Evolutionary conservation across 2,113 vertebrate species (phyloP).

Genomic region (Seriola aureovittata): DNA sequence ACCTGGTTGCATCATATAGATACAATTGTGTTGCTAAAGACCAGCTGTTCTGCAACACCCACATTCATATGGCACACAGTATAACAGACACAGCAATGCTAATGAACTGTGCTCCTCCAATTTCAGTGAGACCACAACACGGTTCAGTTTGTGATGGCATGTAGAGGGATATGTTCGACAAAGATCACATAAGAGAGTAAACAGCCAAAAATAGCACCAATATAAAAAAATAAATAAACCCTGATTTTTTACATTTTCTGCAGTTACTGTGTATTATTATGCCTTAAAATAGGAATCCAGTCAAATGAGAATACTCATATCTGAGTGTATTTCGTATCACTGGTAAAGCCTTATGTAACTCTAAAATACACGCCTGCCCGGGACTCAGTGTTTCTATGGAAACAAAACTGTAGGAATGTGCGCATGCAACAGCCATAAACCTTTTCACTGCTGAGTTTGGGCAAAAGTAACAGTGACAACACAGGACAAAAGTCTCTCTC

Average conservation of each 20-base stretch:
- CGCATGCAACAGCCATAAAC: constrained; percentile 74
- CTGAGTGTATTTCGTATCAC: constrained; percentile 70
- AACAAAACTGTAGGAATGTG: constrained; percentile 81
- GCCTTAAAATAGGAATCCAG: constrained; percentile 71
- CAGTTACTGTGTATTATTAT: constrained; percentile 38
- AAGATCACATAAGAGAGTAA: not conserved
- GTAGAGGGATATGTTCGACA: constrained; percentile 2
- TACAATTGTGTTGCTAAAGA: constrained; percentile 58
- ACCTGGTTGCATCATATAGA: constrained; percentile 50
- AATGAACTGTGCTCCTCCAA: constrained; percentile 34
- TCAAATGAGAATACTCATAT: constrained; percentile 70
- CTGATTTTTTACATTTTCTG: constrained; percentile 14
- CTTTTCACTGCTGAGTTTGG: constrained; percentile 69
- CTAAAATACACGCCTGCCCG: constrained; percentile 74
- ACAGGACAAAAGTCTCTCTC: constrained; percentile 52
- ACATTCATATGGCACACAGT: constrained; percentile 48
- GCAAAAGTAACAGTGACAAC: constrained; percentile 69
- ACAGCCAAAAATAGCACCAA: constrained; percentile 40
- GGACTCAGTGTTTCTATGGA: constrained; percentile 84
- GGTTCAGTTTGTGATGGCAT: constrained; percentile 2
- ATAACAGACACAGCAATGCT: constrained; percentile 34
- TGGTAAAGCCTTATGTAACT: constrained; percentile 82
- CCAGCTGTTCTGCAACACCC: constrained; percentile 69
- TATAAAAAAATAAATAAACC: constrained; percentile 13
- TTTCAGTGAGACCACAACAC: constrained; percentile 20